Conservation (phyloP, 1,140 invertebrate genomes). For the Drosophila burlai region DNA sequence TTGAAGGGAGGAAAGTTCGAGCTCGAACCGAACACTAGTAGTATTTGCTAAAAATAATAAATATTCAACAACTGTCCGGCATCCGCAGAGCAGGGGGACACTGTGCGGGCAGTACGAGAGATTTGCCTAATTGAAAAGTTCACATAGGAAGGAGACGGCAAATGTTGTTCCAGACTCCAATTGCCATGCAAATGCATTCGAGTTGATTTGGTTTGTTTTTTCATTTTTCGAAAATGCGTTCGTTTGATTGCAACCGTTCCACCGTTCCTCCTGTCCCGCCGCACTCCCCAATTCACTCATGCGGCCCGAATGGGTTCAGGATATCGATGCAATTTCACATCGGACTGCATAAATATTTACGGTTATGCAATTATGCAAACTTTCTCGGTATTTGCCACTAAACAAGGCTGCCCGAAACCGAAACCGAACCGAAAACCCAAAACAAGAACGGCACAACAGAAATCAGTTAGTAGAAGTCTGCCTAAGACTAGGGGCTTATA, state of each 20-base stretch:
- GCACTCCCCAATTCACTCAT: conserved; percentile 15
- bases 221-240: conserved; percentile 35
- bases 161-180: conserved; percentile 45
- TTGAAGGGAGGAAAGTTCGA: conserved; percentile 11
- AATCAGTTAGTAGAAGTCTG: conserved; percentile 27
- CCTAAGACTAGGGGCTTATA: conserved; percentile 48
- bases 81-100: neutral
- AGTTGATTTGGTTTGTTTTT: conserved; percentile 18
- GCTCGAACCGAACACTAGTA: neutral
- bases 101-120: conserved; percentile 10
- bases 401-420: conserved; percentile 23
- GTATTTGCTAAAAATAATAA: conserved; percentile 49
- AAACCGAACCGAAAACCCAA: conserved; percentile 5
- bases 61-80: conserved; percentile 34
- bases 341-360: conserved; percentile 71
- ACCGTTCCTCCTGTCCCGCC: neutral
- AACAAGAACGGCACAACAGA: conserved; percentile 12
- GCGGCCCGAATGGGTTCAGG: conserved; percentile 35
- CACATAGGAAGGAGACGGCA: conserved; percentile 29
- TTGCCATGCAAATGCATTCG: conserved; percentile 53
- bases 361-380: conserved; percentile 71
- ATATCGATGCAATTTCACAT: conserved; percentile 69
- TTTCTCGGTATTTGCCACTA: conserved; percentile 33
- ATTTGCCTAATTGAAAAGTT: conserved; percentile 53
- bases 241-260: conserved; percentile 28